Evolutionary conservation across 2,113 vertebrate species (phyloP), one percentile per base, ranked within the genome.

Genomic region (Corydoras maculifer): DNA sequence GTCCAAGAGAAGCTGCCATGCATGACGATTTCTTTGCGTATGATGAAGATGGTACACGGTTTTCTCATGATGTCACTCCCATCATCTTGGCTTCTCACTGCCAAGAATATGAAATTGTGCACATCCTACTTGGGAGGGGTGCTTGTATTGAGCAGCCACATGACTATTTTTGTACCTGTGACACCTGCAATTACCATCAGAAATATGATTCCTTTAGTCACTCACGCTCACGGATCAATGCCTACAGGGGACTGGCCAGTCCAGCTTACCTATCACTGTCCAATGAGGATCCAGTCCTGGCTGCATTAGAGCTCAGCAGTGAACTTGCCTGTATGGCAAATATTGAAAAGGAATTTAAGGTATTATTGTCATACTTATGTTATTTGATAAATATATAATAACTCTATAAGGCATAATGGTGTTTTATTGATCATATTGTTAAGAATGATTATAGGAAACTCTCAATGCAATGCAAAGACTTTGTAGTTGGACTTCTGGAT

Each of bases 311-410:
- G 79, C 95, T 99, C 70, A 99, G 97, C 89, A 95, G 94, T 58
- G 96, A 99, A 74, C 85, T 99, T 79, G 95, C 94, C 0, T 90
- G 94, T 75, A 86, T 99, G 79, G 97, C 97, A 50, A 93, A 98
- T 73, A 99, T 97, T 68, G 97, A 99, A 83, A 99, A 99, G 74
- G 97, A 99, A 76, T 99, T 99, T 83, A 99, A 99, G 96, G 97
- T 99, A 83, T 74, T 89, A 12, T 8, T 43, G 35, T 43, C 35
- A 43, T 43, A 2, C 35, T 43, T 43, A 43, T 43, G 35, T 8
- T 43, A 43, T 43, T 43, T 43, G 35, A 4, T 8, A 2, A 43
- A 5, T 2, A 5, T 43, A 43, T 4, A 43, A 43, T 43, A 43
- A 43, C 7, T 43, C 35, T 43, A 43, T 43, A 43, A 43, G 35